These are phyloP conservation scores for Troides helena DNA, from an alignment of 2,888 invertebrate genomes.

Conservation along the genomic window DNA sequence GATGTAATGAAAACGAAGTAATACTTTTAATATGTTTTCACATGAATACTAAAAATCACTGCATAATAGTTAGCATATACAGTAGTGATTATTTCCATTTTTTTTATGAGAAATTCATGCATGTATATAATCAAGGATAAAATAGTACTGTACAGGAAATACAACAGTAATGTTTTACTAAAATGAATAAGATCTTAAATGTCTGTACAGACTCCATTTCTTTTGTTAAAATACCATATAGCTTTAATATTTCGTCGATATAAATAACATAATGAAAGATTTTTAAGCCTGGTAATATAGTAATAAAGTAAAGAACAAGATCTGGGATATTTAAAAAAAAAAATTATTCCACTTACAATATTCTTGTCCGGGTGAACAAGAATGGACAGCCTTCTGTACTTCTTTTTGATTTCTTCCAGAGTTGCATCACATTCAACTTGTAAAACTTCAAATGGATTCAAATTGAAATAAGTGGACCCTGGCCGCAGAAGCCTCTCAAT, in stretches of 20 bases:
- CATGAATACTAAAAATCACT: neutral
- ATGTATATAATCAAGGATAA: conserved; percentile 4
- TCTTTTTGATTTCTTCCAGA: conserved; percentile 96
- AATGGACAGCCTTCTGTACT: conserved; percentile 97
- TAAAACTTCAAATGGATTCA: conserved; percentile 96
- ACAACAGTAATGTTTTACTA: neutral
- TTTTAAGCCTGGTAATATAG: neutral
- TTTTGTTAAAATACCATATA: neutral
- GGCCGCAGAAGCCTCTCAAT: conserved; percentile 96
- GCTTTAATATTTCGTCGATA: neutral
- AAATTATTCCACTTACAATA: conserved; percentile 61
- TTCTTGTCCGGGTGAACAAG: conserved; percentile 99
- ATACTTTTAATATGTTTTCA: conserved; percentile 6
- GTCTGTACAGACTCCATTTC: neutral
- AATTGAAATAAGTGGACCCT: conserved; percentile 98
- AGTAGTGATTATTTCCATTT: neutral
- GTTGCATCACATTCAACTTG: conserved; percentile 94
- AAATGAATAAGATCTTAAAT: too few relatives aligned
- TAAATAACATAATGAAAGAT: neutral
- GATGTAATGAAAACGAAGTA: conserved; percentile 10
- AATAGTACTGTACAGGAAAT: neutral
- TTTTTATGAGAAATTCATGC: conserved; percentile 21
- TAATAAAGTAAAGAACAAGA: neutral
- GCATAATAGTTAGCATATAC: neutral
- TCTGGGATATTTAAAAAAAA: neutral